Percentiles rank a stretch among this genome's conserved stretches.
These are phyloP conservation scores for Icerya purchasi DNA, from an alignment of 2,888 invertebrate species.

Conservation along the genomic window DNA sequence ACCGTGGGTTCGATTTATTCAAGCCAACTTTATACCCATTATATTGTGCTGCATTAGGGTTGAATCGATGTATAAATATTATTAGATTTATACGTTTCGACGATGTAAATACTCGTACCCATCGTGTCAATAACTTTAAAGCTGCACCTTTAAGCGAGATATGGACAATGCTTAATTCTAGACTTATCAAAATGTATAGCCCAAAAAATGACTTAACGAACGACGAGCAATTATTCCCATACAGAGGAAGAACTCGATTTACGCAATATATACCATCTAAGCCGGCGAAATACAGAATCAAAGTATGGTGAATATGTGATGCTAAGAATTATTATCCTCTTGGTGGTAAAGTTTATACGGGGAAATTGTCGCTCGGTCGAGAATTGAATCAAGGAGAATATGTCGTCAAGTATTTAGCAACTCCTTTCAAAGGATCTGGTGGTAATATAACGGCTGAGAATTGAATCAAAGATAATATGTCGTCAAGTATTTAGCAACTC, in stretches of 20 bases:
- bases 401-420: slow-evolving; percentile 2
- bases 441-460: slow-evolving; percentile 1
- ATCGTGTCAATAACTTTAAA: too few species aligned
- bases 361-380: background rate
- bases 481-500: background rate
- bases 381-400: slow-evolving; percentile 3
- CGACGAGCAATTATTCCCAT: slow-evolving; percentile 2
- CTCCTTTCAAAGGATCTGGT: slow-evolving; percentile 2
- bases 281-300: slow-evolving; percentile 2
- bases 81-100: too few species aligned
- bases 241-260: slow-evolving; percentile 2
- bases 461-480: background rate
- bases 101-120: too few species aligned
- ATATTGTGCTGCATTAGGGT: too few species aligned
- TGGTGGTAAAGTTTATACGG: background rate
- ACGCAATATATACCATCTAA: too few species aligned
- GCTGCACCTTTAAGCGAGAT: too few species aligned
- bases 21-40: too few species aligned
- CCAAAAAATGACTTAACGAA: too few species aligned
- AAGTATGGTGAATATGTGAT: slow-evolving; percentile 6
- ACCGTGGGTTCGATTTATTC: too few species aligned
- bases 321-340: slow-evolving; percentile 1
- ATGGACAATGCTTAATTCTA: too few species aligned
- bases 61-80: too few species aligned
- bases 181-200: too few species aligned